phyloP scores from a whole-genome alignment of 2,797 vertebrate genomes.

The Philypnodon macrostomus region DNA sequence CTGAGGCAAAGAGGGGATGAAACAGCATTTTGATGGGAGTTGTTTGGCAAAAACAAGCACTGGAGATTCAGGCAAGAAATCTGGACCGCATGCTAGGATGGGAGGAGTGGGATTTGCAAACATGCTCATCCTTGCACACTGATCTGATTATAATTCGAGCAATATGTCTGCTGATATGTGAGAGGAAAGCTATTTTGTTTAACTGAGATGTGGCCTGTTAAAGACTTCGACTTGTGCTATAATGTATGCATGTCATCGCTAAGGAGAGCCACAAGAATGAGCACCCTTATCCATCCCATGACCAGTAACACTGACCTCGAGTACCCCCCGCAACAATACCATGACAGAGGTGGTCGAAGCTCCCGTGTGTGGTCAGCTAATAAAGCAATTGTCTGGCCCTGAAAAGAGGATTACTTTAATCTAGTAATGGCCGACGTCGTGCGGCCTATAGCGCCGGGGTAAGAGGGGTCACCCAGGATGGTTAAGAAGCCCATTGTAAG shows the following conservation, averaged over 20 bases:
- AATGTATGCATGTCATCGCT: slow-evolving; percentile 39
- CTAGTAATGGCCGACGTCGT: slow-evolving; percentile 71
- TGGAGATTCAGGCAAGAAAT: slow-evolving; percentile 28
- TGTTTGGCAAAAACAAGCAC: slow-evolving; percentile 32
- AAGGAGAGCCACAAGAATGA: slow-evolving; percentile 22
- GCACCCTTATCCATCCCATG: not conserved
- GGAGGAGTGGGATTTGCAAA: slow-evolving; percentile 18
- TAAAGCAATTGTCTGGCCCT: slow-evolving; percentile 75
- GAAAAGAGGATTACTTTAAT: slow-evolving; percentile 84
- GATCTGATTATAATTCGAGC: slow-evolving; percentile 24
- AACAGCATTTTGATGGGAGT: slow-evolving; percentile 42
- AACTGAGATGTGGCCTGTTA: not conserved
- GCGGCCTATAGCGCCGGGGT: slow-evolving; percentile 51
- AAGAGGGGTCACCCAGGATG: slow-evolving; percentile 52
- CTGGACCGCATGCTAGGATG: slow-evolving; percentile 27
- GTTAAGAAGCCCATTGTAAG: slow-evolving; percentile 57
- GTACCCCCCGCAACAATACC: slow-evolving; percentile 65
- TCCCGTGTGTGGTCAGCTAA: slow-evolving; percentile 78
- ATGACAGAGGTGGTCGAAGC: slow-evolving; percentile 68
- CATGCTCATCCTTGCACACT: slow-evolving; percentile 11
- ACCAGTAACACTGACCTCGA: slow-evolving; percentile 24
- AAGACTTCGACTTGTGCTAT: not conserved
- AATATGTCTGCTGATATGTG: slow-evolving; percentile 15
- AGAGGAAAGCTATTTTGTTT: slow-evolving; percentile 3
- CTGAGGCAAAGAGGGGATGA: slow-evolving; percentile 34